Base-by-base conservation (phyloP, 2,797 vertebrate species). In the Syncerus caffer region DNA sequence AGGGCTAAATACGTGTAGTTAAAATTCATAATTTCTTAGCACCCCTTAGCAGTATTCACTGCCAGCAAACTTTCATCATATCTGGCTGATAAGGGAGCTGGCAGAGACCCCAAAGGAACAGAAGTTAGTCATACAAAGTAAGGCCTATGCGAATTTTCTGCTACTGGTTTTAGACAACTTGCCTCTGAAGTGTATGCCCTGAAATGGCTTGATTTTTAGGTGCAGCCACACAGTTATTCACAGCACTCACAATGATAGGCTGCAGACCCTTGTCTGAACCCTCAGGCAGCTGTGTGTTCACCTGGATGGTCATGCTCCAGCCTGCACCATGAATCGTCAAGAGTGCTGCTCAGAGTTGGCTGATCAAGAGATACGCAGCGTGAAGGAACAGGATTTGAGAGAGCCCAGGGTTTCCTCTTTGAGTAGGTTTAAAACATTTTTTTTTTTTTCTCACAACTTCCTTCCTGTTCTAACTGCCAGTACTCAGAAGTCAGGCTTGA, bases 401-500 rank as follows among this genome's bases (percentile, higher is more conserved):
- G 97, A 93, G 97, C 97, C 90, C 97, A 58, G 97, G 55, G 98
- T 98, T 99, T 97, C 98, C 98, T 98, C 98, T 98, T 97, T 90
- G 64, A 98, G 98, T 89, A 95, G 94, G 95, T 97, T 97, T 94
- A 95, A 97, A 94, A 97, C 53, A 60, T 92, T 91, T 60, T 93
- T 85, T 90, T 83, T 90, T 87, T 93, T 82, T 57, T 74, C 88
- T 98, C 98, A 93, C 97, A 97, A 98, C 99, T 99, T 99, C 99
- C 99, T 99, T 99, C 99, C 99, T 99, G 98, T 98, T 98, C 96
- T 97, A 98, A 99, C 99, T 98, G 99, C 98, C 98, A 97, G 97
- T 83, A 96, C 98, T 96, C 96, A 92, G 71, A 97, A 98, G 97
- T 93, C 97, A 98, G 95, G 93, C 98, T 98, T 96, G 97, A 98